Evolutionary conservation across 2,888 invertebrate species (phyloP), one percentile per base, ranked within the genome.

Genomic region (Lepidochitona cinerea): DNA sequence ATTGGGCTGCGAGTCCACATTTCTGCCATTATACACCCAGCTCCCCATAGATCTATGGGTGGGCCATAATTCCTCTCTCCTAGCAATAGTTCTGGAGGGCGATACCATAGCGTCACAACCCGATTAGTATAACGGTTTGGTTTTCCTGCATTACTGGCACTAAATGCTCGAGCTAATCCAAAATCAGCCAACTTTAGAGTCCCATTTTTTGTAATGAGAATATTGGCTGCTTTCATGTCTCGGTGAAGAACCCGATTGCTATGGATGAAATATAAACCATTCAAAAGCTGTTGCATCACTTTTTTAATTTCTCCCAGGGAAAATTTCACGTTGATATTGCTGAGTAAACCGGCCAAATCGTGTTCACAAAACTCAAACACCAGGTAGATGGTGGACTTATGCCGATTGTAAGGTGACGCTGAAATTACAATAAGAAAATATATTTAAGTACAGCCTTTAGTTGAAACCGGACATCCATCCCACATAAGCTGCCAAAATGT

Each of bases 1-100:
- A 92, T 92, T 1, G 92, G 99, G 4, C 91, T 92, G 80, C 94
- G 92, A 0, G 98, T 99, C 99, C 99, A 99, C 97, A 99, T 97
- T 92, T 99, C 99, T 0, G 99, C 99, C 99, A 99, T 99, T 78
- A 99, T 99, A 89, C 99, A 99, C 0, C 99, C 99, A 0, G 97
- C 98, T 0, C 93, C 93, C 93, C 93, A 93, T 92, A 99, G 93
- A 92, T 99, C 99, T 18, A 99, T 97, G 0, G 98, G 96, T 0
- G 98, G 97, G 0, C 97, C 97, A 87, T 99, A 99, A 91, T 98
- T 97, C 18, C 99, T 93, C 85, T 97, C 91, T 18, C 91, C 90
- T 0, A 91, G 85, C 36, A 91, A 79, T 37, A 91, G 75, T 75
- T 91, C 91, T 0, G 92, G 92, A 4, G 92, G 92, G 49, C 95